phyloP scores from a whole-genome alignment of 2,797 vertebrate species.

The Hephaestus fuliginosus region DNA sequence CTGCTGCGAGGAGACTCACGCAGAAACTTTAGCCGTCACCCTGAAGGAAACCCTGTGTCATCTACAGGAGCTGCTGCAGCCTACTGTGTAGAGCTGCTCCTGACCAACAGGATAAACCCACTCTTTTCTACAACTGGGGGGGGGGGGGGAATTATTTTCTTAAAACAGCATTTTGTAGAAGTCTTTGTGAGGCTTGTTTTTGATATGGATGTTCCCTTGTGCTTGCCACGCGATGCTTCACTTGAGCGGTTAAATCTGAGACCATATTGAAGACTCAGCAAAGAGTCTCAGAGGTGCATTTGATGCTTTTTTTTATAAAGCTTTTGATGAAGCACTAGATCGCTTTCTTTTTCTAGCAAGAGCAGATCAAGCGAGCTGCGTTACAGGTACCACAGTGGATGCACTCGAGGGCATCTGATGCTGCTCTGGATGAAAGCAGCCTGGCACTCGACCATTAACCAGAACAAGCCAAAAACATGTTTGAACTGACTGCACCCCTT shows the following conservation, averaged over 20 bases:
- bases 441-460: conserved; percentile 62
- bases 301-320: conserved; percentile 40
- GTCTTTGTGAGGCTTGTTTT: conserved; percentile 17
- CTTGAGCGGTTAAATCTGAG: conserved; percentile 1
- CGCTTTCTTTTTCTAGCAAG: conserved; percentile 34
- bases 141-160: conserved; percentile 7
- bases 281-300: conserved; percentile 32
- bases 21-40: conserved; percentile 83
- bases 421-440: conserved; percentile 26
- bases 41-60: conserved; percentile 82
- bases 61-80: conserved; percentile 84
- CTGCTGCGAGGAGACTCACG: conserved; percentile 90
- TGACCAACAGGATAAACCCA: background rate
- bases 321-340: conserved; percentile 32
- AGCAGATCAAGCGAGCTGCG: conserved; percentile 20
- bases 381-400: background rate
- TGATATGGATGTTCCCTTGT: background rate
- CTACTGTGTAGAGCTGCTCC: conserved; percentile 69
- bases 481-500: conserved; percentile 37
- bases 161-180: conserved; percentile 25
- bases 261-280: conserved; percentile 2
- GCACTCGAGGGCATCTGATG: background rate
- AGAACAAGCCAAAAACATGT: conserved; percentile 18
- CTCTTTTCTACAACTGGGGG: background rate
- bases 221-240: conserved; percentile 18